These are phyloP conservation scores for Diaperis boleti DNA, from an alignment of 2,888 invertebrate species.

Conservation along the genomic window DNA sequence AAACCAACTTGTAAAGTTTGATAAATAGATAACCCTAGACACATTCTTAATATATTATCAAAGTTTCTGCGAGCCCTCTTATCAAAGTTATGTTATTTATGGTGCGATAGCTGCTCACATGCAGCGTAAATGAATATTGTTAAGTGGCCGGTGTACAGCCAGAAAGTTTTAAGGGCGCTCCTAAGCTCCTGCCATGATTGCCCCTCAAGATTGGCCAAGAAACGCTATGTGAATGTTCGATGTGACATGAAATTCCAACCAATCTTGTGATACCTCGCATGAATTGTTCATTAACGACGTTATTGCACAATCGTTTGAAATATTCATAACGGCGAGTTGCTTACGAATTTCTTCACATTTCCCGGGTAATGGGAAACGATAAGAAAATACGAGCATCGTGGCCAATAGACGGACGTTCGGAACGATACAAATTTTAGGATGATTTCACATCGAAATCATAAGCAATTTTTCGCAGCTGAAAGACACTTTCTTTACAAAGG, in stretches of 20 bases:
- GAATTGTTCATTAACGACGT: conserved; percentile 57
- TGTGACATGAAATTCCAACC: conserved; percentile 46
- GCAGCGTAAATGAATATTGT: conserved; percentile 44
- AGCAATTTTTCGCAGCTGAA: conserved; percentile 20
- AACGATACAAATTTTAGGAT: conserved; percentile 37
- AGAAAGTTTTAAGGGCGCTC: conserved; percentile 43
- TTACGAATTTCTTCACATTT: conserved; percentile 34
- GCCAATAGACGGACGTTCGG: conserved; percentile 22
- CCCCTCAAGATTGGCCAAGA: conserved; percentile 46
- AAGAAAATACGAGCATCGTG: conserved; percentile 16
- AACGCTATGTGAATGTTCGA: conserved; percentile 48
- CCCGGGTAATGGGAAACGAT: conserved; percentile 26
- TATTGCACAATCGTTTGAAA: conserved; percentile 48
- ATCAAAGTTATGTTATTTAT: conserved; percentile 53
- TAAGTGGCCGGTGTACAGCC: conserved; percentile 40
- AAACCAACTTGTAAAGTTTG: conserved; percentile 31
- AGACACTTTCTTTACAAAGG: conserved; percentile 16
- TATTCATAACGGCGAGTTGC: conserved; percentile 51
- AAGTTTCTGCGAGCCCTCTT: conserved; percentile 47
- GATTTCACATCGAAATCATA: conserved; percentile 24
- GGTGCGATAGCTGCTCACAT: conserved; percentile 24
- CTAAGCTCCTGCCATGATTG: conserved; percentile 42
- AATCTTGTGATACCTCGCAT: conserved; percentile 45
- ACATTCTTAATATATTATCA: conserved; percentile 45
- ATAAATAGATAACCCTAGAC: conserved; percentile 44